A percentile compares a stretch with the other conserved stretches of the same genome.
Evolutionary conservation across 2,113 vertebrate genomes (phyloP).

Genomic region (Anarrhichthys ocellatus): DNA sequence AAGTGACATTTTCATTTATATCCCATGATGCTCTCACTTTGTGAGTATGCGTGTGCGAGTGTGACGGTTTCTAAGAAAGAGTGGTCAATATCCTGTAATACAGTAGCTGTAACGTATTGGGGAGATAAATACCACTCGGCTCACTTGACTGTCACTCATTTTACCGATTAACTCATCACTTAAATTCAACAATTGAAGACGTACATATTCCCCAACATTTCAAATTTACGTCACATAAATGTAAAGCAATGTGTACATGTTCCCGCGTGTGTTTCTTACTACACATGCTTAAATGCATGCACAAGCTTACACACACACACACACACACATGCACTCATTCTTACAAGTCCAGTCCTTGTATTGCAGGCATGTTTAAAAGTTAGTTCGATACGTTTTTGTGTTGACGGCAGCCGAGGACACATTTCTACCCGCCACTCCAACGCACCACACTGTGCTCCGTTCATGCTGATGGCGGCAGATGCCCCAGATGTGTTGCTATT

Average conservation of each 20-base stretch:
- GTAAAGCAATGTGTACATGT: neutral
- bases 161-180: neutral
- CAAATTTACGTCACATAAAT: neutral
- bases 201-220: neutral
- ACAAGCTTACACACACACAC: neutral
- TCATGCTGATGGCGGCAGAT: neutral
- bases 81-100: neutral
- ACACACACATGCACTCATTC: neutral
- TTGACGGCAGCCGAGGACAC: neutral
- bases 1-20: constrained; percentile 60
- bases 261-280: neutral
- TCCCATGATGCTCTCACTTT: constrained; percentile 9
- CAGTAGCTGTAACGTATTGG: neutral
- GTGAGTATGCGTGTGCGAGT: constrained; percentile 16
- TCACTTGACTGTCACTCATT: neutral
- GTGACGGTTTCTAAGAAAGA: neutral
- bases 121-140: neutral
- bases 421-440: neutral
- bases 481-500: neutral
- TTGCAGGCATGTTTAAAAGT: neutral
- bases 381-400: neutral
- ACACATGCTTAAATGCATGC: neutral
- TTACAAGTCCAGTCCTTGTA: neutral
- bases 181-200: neutral
- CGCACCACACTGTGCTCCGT: neutral